phyloP scores from a whole-genome alignment of 2,888 invertebrate species.

The Hemithea aestivaria region DNA sequence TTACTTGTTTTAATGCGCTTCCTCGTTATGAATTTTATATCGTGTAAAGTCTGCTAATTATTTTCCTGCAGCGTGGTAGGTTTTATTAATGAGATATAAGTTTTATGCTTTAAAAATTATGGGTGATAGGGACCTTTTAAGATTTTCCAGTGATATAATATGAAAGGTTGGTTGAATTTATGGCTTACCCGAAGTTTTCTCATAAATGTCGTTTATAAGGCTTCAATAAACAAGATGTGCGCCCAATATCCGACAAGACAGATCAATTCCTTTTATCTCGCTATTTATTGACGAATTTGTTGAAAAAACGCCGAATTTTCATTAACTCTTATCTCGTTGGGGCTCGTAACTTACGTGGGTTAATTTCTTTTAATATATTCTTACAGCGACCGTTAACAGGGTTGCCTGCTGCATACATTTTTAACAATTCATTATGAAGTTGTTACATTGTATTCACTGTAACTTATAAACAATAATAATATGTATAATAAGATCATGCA shows the following conservation, averaged over 20 bases:
- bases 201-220: neutral
- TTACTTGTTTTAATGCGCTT: neutral
- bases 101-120: too few species aligned
- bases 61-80: too few species aligned
- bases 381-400: constrained; percentile 28
- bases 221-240: constrained; percentile 24
- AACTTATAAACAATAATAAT: too few species aligned
- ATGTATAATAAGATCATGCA: too few species aligned
- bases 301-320: constrained; percentile 66
- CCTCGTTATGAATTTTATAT: neutral
- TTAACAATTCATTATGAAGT: neutral
- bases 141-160: too few species aligned
- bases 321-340: constrained; percentile 65
- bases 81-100: too few species aligned
- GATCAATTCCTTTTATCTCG: constrained; percentile 65
- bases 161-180: too few species aligned
- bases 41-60: neutral
- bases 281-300: constrained; percentile 55
- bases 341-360: constrained; percentile 66
- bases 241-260: constrained; percentile 31
- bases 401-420: constrained; percentile 5
- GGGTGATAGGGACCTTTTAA: too few species aligned
- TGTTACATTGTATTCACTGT: too few species aligned
- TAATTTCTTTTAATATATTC: constrained; percentile 75
- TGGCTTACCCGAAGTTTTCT: too few species aligned